Base-by-base conservation (phyloP, 2,113 vertebrate genomes). In the Hyaena hyaena region DNA sequence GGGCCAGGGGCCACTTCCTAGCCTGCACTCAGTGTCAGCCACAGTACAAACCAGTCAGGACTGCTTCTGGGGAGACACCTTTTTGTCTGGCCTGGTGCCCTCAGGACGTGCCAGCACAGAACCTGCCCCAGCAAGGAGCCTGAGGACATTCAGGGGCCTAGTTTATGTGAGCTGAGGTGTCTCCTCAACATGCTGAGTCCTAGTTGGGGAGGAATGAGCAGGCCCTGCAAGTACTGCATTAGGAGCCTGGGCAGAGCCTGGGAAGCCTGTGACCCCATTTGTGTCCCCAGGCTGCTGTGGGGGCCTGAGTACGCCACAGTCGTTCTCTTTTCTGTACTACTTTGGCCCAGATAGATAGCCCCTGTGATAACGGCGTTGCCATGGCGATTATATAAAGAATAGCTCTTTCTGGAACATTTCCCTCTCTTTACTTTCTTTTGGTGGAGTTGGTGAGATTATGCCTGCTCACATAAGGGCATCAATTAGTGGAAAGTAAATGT, bases 1-100 rank as follows among this genome's bases (percentile, higher is more conserved):
- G 5, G 0, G n/a, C 1, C 0, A 12, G 48, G 17, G 21, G 23
- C 39, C 15, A 7, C 15, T 4, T 80, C 24, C 68, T 35, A 19
- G 28, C 23, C 10, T 55, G 55, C 16, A 35, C 17, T 73, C n/a
- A 65, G 19, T 15, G 14, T 39, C 61, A 31, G 11, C 24, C 71
- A 81, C 12, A 14, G 35, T 16, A 61, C 39, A 81, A 19, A 28
- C 15, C 5, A 10, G 55, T 4, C 3, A 0, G 21, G 17, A 66
- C n/a, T 84, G 66, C 74, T 39, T 4, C 35, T 1, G 0, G 11
- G 4, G 39, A 65, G 80, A 19, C 9, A n/a, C 1, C 11, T 28
- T 16, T 11, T 7, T 5, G 5, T 79, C 84, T 89, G 45, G 28
- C 6, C 10, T 19, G n/a, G 50, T 24, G n/a, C 24, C 31, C 2